These are phyloP conservation scores for Trichomycterus rosablanca DNA, from an alignment of 2,113 vertebrate species.

Conservation along the genomic window DNA sequence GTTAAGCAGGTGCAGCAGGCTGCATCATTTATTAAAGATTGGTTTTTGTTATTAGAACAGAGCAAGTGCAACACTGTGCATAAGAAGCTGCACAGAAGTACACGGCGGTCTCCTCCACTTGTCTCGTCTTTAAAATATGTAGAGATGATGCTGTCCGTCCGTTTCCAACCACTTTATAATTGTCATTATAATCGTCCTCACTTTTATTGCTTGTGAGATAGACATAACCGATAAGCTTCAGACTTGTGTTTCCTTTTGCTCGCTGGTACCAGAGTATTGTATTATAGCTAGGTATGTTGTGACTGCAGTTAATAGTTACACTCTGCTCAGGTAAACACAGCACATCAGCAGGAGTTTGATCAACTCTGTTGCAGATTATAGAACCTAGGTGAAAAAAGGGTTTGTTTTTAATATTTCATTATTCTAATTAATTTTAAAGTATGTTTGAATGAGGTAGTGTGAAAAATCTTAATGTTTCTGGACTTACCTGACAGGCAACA, in stretches of 20 bases:
- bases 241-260: neutral
- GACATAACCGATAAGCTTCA: slow-evolving; percentile 36
- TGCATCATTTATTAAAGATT: no score
- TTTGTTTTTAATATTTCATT: no score
- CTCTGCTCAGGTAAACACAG: neutral
- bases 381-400: no score
- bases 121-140: slow-evolving; percentile 8
- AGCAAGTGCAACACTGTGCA: slow-evolving; percentile 17
- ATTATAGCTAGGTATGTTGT: slow-evolving; percentile 24
- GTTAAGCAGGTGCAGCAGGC: slow-evolving; percentile 1
- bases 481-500: no score
- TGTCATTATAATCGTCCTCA: neutral
- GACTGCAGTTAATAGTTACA: slow-evolving; percentile 29
- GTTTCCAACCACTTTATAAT: slow-evolving; percentile 50
- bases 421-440: no score
- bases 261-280: slow-evolving; percentile 41
- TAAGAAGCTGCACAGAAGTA: slow-evolving; percentile 56
- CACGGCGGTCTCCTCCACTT: slow-evolving; percentile 29
- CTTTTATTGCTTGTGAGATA: neutral
- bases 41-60: slow-evolving; percentile 31
- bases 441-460: no score
- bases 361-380: slow-evolving; percentile 15
- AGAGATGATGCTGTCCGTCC: slow-evolving; percentile 40
- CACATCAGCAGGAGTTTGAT: slow-evolving; percentile 35
- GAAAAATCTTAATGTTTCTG: no score